Conservation (phyloP, 2,888 invertebrate genomes). For the Archips crataeganus region DNA sequence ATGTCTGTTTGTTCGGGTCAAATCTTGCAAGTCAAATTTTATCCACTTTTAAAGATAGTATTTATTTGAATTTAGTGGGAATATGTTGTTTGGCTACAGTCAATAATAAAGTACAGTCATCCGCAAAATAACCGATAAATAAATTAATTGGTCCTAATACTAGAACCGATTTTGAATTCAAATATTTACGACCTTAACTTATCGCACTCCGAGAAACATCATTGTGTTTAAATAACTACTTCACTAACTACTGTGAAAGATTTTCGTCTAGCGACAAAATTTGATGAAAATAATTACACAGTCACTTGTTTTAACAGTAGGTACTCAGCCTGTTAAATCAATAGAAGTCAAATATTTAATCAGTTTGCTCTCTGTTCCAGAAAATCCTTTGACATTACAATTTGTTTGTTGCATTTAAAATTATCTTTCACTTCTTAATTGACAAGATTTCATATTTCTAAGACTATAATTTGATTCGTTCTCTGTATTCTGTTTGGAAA, state of each 20-base stretch:
- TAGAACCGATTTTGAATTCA: background rate
- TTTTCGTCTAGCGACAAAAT: background rate
- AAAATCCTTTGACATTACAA: slow-evolving; percentile 19
- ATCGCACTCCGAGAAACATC: background rate
- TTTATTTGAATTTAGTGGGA: no score
- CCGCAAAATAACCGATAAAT: no score
- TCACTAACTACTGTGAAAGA: background rate
- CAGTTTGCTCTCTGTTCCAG: slow-evolving; percentile 23
- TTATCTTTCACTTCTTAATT: background rate
- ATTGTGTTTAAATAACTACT: background rate
- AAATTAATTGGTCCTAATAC: background rate
- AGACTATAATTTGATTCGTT: no score
- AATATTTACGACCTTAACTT: background rate
- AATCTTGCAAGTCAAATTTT: no score
- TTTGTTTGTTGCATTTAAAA: slow-evolving; percentile 1
- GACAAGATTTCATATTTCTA: no score
- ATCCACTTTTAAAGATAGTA: no score
- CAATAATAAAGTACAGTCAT: no score
- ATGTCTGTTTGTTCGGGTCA: no score
- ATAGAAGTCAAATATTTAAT: slow-evolving; percentile 29
- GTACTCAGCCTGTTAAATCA: slow-evolving; percentile 16
- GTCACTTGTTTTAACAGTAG: slow-evolving; percentile 17
- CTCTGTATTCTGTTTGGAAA: no score
- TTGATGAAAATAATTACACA: slow-evolving; percentile 14
- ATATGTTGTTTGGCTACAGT: no score